A percentile compares a stretch with the other conserved stretches of the same genome.
phyloP scores from a whole-genome alignment of 2,113 vertebrate species.

The Gnathonemus echidnorhynchus region DNA sequence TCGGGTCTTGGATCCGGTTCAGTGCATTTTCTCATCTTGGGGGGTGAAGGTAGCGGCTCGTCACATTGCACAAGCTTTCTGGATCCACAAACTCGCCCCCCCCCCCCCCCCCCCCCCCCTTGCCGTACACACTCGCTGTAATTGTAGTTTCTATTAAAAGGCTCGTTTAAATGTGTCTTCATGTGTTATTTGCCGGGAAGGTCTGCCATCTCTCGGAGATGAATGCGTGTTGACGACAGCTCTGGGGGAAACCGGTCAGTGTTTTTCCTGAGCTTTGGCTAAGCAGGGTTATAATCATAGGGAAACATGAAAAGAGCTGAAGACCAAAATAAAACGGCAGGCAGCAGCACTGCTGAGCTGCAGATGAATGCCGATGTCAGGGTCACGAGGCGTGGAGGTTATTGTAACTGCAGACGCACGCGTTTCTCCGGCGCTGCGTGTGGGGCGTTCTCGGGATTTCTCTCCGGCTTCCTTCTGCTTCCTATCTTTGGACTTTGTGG shows the following conservation, averaged over 20 bases:
- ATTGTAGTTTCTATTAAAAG: not conserved
- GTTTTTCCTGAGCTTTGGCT: not conserved
- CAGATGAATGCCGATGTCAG: not conserved
- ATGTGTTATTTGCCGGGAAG: not conserved
- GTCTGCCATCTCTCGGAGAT: not conserved
- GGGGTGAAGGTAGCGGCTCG: not conserved
- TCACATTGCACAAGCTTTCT: not conserved
- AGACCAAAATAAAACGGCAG: not conserved
- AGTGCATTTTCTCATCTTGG: not conserved
- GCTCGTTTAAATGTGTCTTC: not conserved
- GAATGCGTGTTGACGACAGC: not conserved
- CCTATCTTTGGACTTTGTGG: not conserved
- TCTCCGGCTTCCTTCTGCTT: not conserved
- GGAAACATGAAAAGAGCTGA: not conserved
- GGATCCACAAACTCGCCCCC: not conserved
- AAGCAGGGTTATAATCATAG: not conserved
- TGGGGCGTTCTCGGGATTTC: not conserved
- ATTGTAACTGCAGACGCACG: not conserved
- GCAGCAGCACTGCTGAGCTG: not conserved
- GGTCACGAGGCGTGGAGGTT: not conserved
- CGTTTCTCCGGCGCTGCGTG: not conserved
- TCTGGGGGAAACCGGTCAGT: not conserved
- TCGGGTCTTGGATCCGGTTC: not conserved
- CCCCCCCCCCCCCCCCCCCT: not conserved
- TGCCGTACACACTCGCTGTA: not conserved